These are phyloP conservation scores for Troides oblongomaculatus DNA, from an alignment of 2,888 invertebrate species.

Conservation along the genomic window DNA sequence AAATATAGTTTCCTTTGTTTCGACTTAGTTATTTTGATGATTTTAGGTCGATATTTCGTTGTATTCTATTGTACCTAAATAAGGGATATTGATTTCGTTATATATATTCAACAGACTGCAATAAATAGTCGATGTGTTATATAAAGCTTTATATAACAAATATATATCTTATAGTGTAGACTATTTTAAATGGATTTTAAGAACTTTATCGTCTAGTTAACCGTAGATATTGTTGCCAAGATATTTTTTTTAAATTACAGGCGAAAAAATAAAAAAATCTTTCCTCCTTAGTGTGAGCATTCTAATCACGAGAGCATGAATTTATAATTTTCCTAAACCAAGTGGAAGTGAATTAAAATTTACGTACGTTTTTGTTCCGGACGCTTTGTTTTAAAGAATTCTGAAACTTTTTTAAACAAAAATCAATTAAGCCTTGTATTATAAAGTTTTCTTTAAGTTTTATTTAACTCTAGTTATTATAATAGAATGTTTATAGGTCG, in stretches of 20 bases:
- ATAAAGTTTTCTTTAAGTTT: background rate
- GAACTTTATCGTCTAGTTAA: no score
- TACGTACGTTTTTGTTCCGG: background rate
- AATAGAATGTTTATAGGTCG: no score
- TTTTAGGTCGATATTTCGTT: slow-evolving; percentile 35
- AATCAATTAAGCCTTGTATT: background rate
- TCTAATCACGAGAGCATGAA: background rate
- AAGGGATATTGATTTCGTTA: background rate
- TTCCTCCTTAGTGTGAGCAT: background rate
- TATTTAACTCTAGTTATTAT: no score
- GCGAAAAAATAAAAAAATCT: background rate
- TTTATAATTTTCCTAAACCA: background rate
- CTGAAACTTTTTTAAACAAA: background rate
- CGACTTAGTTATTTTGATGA: slow-evolving; percentile 1
- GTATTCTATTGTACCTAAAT: slow-evolving; percentile 22
- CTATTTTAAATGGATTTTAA: no score
- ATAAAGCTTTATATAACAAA: no score
- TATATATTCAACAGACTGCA: no score
- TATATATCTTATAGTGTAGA: background rate
- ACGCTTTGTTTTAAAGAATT: background rate
- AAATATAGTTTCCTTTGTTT: slow-evolving; percentile 10
- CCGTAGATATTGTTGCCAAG: background rate
- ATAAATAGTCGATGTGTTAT: no score
- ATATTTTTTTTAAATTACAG: background rate
- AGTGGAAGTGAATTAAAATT: background rate